Base-by-base conservation (phyloP, 2,888 invertebrate species). In the Apeira syringaria region DNA sequence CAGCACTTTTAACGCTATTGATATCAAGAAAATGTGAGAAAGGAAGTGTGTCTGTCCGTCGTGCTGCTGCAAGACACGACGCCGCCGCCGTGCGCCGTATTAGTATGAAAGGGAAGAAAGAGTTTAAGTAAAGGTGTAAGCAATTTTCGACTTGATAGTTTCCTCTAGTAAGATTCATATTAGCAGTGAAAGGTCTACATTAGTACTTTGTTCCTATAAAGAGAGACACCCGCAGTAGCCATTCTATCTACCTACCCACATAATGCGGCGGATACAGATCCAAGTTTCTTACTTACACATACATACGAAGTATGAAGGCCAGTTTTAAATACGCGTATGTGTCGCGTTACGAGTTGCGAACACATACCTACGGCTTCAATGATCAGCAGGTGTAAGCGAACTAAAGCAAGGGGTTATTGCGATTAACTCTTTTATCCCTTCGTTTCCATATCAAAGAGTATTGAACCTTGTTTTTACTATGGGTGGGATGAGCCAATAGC, bases 381-480 rank as follows among this genome's bases (percentile, higher is more conserved):
- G 84, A 85, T 89, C 88, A 88, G 89, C 89, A 88, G 89, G 89
- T 89, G 89, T 81, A 87, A 87, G 85, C 80, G 74, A 82, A 83
- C 78, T 83, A 80, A 86, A 82, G 82, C 77, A 79, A 88, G 84
- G 89, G 88, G 89, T 80, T 87, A 87, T 85, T 83, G 81, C 85
- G 88, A 87, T 86, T 87, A 87, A 86, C 86, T 87, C 84, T 84
- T 88, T 89, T 86, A 87, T 89, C 85, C 88, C 84, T 81, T 86
- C 83, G 86, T 87, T 87, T 86, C 83, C 83, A 87, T 87, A 85
- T 85, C 80, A 87, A 88, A 86, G 87, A 88, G 84, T 88, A 89
- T 87, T 87, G 87, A 88, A 89, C 87, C 86, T 87, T 85, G 81
- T 84, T 85, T 15, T 73, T 74, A 73, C 77, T 83, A 80, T 77